Evolutionary conservation across 2,113 vertebrate species (phyloP), one percentile per base, ranked within the genome.

Genomic region (Platysternon megacephalum): DNA sequence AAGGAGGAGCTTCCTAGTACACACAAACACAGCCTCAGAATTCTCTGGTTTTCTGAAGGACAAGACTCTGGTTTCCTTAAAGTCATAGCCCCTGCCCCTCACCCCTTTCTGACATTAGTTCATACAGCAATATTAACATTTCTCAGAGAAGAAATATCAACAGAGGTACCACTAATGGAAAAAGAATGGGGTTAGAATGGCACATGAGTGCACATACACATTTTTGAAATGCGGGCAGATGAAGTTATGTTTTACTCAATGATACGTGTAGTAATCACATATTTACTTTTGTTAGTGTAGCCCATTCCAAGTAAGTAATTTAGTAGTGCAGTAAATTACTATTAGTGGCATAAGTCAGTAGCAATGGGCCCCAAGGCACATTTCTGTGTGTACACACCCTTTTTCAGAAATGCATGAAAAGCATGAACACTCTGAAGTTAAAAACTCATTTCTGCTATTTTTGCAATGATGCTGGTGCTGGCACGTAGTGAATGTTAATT

Each of bases 171-270:
- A 28, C 44, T 26, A 46, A 78, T 26, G 26, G 88, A 61, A 26
- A 48, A 87, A 84, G 88, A 82, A 95, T 8, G 42, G 14, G 53
- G 26, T 84, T 87, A 65, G 65, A 61, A 29, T 26, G 89, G 65
- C 39, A 8, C 58, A 42, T 82, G 80, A 89, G 74, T 44, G 49
- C 29, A 39, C 14, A 48, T 0, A 1, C 3, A 5, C 0, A 0
- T 53, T 1, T 68, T 21, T 82, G 29, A 88, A 29, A 9, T 44
- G 29, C 26, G 32, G 14, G 32, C 24, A 72, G 82, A 61, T 88
- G 86, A 55, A 83, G 79, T n/a, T 56, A 56, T 55, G 55, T 81
- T 88, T 82, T 88, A 24, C 74, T 78, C 24, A 28, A 28, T 21
- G 22, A 46, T 42, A 39, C 0, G 0, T 53, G 84, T 22, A 9